phyloP scores from a whole-genome alignment of 2,113 vertebrate genomes.

The Podarcis cretensis region DNA sequence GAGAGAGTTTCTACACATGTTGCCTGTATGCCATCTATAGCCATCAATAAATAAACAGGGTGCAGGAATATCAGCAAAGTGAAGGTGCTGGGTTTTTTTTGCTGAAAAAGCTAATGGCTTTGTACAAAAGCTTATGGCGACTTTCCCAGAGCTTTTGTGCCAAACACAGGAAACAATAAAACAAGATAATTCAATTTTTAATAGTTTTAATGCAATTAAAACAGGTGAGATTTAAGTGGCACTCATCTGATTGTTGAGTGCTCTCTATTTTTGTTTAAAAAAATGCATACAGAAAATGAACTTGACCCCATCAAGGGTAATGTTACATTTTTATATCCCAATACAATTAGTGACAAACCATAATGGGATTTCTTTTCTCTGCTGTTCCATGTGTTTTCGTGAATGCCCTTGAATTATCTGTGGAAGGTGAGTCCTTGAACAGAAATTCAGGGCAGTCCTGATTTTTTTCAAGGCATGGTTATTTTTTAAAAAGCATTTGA shows the following conservation, averaged over 20 bases:
- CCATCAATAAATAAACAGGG: constrained; percentile 12
- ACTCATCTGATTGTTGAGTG: background rate
- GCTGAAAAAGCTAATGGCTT: constrained; percentile 53
- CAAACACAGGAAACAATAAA: constrained; percentile 31
- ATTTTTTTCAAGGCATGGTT: background rate
- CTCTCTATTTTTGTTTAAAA: constrained; percentile 13
- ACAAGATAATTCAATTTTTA: constrained; percentile 60
- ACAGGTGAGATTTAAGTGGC: constrained; percentile 46
- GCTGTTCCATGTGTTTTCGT: background rate
- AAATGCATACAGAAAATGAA: constrained; percentile 25
- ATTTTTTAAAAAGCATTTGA: constrained; percentile 7
- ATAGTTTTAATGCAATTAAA: constrained; percentile 54
- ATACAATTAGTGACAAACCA: constrained; percentile 16
- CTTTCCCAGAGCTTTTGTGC: constrained; percentile 50
- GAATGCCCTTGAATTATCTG: background rate
- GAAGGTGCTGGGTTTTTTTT: constrained; percentile 1
- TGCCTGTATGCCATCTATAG: background rate
- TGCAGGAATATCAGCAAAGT: constrained; percentile 35
- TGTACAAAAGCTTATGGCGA: constrained; percentile 44
- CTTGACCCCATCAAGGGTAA: constrained; percentile 4
- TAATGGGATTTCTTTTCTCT: constrained; percentile 22
- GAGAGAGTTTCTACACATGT: background rate
- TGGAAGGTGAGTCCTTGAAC: background rate
- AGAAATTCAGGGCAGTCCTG: constrained; percentile 22
- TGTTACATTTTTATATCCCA: constrained; percentile 20